Conservation (phyloP, 2,797 vertebrate species). For the Betta splendens region DNA sequence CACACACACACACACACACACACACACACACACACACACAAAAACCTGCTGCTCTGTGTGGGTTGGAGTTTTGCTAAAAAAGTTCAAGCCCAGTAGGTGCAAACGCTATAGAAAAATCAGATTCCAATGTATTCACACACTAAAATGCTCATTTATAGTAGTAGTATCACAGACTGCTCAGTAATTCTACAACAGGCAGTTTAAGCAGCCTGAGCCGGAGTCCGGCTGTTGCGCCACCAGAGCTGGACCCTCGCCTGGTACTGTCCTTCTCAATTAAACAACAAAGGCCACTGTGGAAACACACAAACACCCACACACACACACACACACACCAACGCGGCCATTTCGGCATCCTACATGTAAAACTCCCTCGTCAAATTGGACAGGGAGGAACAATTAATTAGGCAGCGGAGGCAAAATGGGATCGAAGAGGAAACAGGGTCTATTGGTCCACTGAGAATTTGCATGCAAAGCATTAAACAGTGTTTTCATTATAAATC, state of each 20-base stretch:
- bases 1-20: background rate
- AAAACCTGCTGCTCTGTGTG: background rate
- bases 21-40: too few species aligned
- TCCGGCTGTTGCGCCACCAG: slow-evolving; percentile 47
- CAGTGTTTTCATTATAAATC: slow-evolving; percentile 27
- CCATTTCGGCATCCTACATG: slow-evolving; percentile 35
- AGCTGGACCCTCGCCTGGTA: slow-evolving; percentile 45
- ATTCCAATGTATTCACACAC: background rate
- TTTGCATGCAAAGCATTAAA: slow-evolving; percentile 29
- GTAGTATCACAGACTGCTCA: slow-evolving; percentile 25
- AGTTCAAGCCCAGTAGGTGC: background rate
- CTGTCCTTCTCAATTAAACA: slow-evolving; percentile 52
- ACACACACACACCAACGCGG: slow-evolving; percentile 15
- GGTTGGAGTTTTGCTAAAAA: background rate
- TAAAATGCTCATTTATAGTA: slow-evolving; percentile 22
- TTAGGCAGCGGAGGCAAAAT: slow-evolving; percentile 15
- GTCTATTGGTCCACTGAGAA: slow-evolving; percentile 19
- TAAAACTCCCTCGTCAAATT: slow-evolving; percentile 33
- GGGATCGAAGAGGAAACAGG: background rate
- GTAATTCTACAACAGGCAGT: slow-evolving; percentile 33
- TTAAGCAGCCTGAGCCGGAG: slow-evolving; percentile 51
- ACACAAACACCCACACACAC: slow-evolving; percentile 26
- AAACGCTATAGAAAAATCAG: background rate
- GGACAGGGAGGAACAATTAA: slow-evolving; percentile 26
- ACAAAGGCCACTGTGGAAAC: slow-evolving; percentile 49